Conservation (phyloP, 2,113 vertebrate species). For the Sebastes fasciatus region DNA sequence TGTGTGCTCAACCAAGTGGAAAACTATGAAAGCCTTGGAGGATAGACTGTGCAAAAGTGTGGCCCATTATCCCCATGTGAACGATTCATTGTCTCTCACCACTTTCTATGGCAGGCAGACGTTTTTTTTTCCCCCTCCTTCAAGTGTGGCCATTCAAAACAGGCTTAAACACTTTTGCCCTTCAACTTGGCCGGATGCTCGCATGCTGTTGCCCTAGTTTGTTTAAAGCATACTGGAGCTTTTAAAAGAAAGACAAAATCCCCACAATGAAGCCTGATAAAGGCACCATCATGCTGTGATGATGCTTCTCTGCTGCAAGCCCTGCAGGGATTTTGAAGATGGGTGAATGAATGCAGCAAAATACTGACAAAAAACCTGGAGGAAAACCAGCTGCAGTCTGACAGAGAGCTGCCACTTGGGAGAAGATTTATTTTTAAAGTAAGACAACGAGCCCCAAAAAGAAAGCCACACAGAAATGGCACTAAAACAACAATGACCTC, state of each 20-base stretch:
- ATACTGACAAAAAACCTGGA: constrained; percentile 19
- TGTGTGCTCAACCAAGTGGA: neutral
- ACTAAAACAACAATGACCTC: constrained; percentile 22
- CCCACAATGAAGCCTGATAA: constrained; percentile 6
- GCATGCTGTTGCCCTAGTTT: constrained; percentile 2
- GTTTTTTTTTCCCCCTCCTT: neutral
- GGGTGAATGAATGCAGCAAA: constrained; percentile 38
- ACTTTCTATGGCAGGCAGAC: neutral
- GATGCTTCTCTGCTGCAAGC: constrained; percentile 23
- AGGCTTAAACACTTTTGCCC: neutral
- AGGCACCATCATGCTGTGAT: constrained; percentile 3
- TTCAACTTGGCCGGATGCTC: neutral
- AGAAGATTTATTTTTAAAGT: constrained; percentile 41
- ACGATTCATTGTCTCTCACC: neutral
- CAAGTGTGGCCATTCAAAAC: neutral
- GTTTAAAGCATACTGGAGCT: neutral
- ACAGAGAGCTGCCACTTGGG: constrained; percentile 44
- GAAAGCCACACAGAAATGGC: constrained; percentile 6
- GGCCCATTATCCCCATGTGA: neutral
- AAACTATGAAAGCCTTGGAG: neutral
- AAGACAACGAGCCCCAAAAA: constrained; percentile 18
- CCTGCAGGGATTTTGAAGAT: constrained; percentile 21
- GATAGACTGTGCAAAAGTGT: neutral
- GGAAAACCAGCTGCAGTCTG: constrained; percentile 45
- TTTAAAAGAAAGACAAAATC: constrained; percentile 3